A percentile compares a stretch with the other conserved stretches of the same genome.
These are phyloP conservation scores for Peromyscus polionotus DNA, from an alignment of 2,113 vertebrate genomes.

Conservation along the genomic window DNA sequence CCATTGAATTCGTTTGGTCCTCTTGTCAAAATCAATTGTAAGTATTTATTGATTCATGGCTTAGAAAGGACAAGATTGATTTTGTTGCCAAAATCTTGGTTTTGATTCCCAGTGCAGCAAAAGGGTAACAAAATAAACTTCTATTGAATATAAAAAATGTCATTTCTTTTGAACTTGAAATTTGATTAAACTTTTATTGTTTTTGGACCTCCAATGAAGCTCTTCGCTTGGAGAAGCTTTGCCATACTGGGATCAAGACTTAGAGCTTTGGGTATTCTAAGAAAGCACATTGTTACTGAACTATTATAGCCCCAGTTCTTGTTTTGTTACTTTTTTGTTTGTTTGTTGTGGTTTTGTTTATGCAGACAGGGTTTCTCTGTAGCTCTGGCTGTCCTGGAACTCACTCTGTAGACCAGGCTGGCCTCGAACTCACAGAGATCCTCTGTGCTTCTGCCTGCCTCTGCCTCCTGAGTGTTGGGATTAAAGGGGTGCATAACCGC, in stretches of 20 bases:
- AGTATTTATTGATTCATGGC: not conserved
- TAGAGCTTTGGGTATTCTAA: not conserved
- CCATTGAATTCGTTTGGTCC: not conserved
- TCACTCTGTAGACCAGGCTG: not conserved
- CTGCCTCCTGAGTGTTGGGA: not conserved
- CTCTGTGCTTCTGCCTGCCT: not conserved
- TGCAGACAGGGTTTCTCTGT: not conserved
- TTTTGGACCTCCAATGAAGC: not conserved
- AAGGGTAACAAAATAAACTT: conserved; percentile 20
- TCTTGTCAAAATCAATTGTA: conserved; percentile 8
- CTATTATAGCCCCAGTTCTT: not conserved
- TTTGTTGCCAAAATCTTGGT: not conserved
- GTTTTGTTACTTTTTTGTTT: not conserved
- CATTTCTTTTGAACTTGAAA: conserved; percentile 5
- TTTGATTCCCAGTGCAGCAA: not conserved
- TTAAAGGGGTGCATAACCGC: not conserved
- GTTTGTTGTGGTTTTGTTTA: not conserved
- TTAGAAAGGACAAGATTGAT: conserved; percentile 17
- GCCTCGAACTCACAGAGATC: not conserved
- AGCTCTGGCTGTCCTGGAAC: not conserved
- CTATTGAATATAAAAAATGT: not conserved
- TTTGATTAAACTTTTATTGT: conserved; percentile 4
- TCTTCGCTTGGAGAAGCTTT: not conserved
- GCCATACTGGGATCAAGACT: not conserved
- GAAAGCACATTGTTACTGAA: not conserved